Evolutionary conservation across 2,113 vertebrate genomes (phyloP).

Genomic region (Lophochroa leadbeateri): DNA sequence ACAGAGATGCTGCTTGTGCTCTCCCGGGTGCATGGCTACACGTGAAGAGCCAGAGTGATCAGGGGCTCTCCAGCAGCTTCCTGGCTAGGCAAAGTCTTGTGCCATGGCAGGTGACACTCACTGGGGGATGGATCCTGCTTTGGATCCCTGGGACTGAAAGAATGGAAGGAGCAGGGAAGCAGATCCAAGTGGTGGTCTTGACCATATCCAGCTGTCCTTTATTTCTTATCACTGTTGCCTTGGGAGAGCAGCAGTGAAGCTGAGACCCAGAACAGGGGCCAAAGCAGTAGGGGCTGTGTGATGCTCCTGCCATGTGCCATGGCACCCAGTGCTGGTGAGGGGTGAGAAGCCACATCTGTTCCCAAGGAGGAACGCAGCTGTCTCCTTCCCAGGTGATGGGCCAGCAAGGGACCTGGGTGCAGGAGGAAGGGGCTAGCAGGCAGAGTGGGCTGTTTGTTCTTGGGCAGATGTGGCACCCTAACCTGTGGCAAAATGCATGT

Average conservation of each 20-base stretch:
- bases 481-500: not conserved
- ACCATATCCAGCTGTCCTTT: not conserved
- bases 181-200: rapidly evolving
- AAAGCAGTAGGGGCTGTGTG: not conserved
- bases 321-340: not conserved
- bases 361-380: not conserved
- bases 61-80: not conserved
- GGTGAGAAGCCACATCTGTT: not conserved
- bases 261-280: not conserved
- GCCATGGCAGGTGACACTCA: not conserved
- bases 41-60: not conserved
- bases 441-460: not conserved
- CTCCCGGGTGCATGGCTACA: rapidly evolving
- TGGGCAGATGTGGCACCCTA: not conserved
- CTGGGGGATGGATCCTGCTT: not conserved
- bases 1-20: not conserved
- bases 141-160: not conserved
- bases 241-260: not conserved
- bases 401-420: not conserved
- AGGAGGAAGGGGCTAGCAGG: not conserved
- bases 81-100: not conserved
- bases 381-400: not conserved
- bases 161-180: not conserved
- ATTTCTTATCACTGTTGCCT: not conserved
- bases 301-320: rapidly evolving